Base-by-base conservation (phyloP, 2,888 invertebrate species). In the Pristionchus arcanus region DNA sequence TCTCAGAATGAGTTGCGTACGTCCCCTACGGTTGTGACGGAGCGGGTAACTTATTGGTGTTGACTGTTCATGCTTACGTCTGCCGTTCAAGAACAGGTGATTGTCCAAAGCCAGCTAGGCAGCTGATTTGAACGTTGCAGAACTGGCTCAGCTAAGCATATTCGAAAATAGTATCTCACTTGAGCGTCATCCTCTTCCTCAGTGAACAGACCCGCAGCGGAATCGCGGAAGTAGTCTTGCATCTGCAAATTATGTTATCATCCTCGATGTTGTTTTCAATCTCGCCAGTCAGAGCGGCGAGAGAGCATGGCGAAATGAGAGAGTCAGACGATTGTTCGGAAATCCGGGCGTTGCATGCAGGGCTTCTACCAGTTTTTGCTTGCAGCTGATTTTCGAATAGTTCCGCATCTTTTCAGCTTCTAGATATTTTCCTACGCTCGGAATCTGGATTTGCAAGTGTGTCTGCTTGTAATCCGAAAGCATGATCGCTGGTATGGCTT, bases 211-310 rank as follows among this genome's bases (percentile, higher is more conserved):
- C 34, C 25, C 9, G 81, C 81, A 15, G 81, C 49, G 53, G 81
- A 42, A 28, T 81, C 81, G n/a, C 81, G 81, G 81, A 81, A 81
- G 81, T 81, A 81, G 21, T 81, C 81, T 53, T 81, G 81, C 81
- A 81, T 81, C 81, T 81, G 81, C 15, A 81, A 34, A 71, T 31
- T 9, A 21, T 1, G 11, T 59, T 59, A 2, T 19, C 19, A 21
- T 4, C 25, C 19, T 21, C 59, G 11, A 9, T 49, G 9, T 59
- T 4, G 59, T 15, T 15, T 15, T 59, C 9, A 2, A 7, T 59
- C 25, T 25, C 59, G 59, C 21, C 19, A 59, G 19, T 25, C 21
- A 25, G 3, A 25, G 11, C 4, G 13, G 42, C 42, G 9, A 49
- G 42, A 49, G 42, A 49, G 42, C 11, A 49, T 49, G 42, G 21